phyloP scores from a whole-genome alignment of 1,140 invertebrate genomes.

The Charaxes varanes region DNA sequence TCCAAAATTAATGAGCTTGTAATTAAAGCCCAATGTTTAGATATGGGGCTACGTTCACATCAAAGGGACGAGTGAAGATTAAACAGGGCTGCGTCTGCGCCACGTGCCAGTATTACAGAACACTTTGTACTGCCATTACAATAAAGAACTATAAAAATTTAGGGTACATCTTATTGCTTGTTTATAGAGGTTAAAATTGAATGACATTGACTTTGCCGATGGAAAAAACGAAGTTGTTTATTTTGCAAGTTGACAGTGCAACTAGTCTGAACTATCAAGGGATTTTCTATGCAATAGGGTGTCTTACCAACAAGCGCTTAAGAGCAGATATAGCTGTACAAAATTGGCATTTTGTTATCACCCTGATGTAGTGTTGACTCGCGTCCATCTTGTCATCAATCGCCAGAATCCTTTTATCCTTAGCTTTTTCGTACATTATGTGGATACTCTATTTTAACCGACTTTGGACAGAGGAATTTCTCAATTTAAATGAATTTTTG shows the following conservation, averaged over 20 bases:
- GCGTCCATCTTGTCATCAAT: not conserved
- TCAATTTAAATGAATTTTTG: too few species aligned
- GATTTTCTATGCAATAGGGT: conserved; percentile 58
- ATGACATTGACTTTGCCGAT: not conserved
- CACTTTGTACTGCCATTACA: conserved; percentile 28
- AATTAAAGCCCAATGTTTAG: conserved; percentile 60
- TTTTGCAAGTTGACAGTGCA: conserved; percentile 53
- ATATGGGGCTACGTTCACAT: conserved; percentile 48
- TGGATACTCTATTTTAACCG: too few species aligned
- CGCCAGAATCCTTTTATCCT: too few species aligned
- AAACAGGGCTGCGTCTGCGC: conserved; percentile 58
- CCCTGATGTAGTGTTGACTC: conserved; percentile 6
- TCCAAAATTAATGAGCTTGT: conserved; percentile 65
- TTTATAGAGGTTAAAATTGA: conserved; percentile 21
- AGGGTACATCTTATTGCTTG: not conserved
- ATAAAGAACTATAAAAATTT: not conserved
- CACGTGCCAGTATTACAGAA: conserved; percentile 52
- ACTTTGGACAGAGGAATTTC: too few species aligned
- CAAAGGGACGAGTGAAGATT: conserved; percentile 55
- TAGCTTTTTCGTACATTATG: too few species aligned
- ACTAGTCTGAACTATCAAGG: conserved; percentile 63
- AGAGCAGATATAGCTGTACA: conserved; percentile 40
- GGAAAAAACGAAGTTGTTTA: conserved; percentile 25
- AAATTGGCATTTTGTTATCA: conserved; percentile 38
- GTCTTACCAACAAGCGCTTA: conserved; percentile 43